Base-by-base conservation (phyloP, 2,888 invertebrate species). In the Pocota personata region DNA sequence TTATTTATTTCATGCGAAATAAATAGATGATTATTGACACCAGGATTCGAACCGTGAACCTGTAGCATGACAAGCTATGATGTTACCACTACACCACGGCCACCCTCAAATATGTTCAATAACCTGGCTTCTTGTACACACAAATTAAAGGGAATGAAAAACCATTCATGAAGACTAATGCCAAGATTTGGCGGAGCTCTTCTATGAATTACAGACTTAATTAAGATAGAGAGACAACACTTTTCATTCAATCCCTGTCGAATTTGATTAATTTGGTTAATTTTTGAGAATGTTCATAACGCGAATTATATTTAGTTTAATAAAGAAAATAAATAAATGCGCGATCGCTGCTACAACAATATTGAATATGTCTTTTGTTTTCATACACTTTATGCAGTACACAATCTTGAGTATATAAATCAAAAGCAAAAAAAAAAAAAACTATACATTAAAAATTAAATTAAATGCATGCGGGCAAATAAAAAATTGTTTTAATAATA, bases 331-430 rank as follows among this genome's bases (percentile, higher is more conserved):
- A 24, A 50, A 66, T 21, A 48, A 48, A 30, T 24, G 16, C 50
- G 40, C 58, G 52, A 43, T 43, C 24, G 30, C 52, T 75, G 27
- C 14, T 60, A 69, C 14, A 69, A 76, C 19, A 79, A 73, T 62
- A 55, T 62, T 83, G 43, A 55, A 55, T 67, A 30, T 64, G 40
- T 37, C 32, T 24, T 62, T 55, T 43, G 30, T 60, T 37, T 52
- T 50, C 46, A 60, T 50, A 48, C 57, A 60, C 37, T 93, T 91
- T 30, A 66, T 73, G 48, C 73, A 73, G 55, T 80, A 43, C 69
- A 67, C 40, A 88, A 88, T 89, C 82, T 62, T 87, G 52, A 80
- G 60, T 88, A 67, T 57, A 72, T 58, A 75, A 78, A 77, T 71
- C 14, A 82, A 83, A 82, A 78, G 52, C 37, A 73, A 40, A 58